Evolutionary conservation across 2,113 vertebrate genomes (phyloP), one percentile per base, ranked within the genome.

Genomic region (Sardina pilchardus): DNA sequence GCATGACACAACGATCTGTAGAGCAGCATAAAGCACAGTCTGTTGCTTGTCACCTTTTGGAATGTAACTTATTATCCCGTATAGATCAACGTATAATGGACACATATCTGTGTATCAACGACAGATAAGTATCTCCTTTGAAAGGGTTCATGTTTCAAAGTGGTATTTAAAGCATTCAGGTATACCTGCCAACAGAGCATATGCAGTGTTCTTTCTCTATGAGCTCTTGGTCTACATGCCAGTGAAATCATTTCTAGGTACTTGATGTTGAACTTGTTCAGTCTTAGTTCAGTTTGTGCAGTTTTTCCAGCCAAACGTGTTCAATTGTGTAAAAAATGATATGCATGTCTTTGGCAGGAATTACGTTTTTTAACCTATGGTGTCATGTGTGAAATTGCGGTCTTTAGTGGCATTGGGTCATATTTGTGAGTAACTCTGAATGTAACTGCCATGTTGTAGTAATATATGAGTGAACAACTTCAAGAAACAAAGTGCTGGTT

Each of bases 291-390:
- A 71, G 71, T 39, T 14, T 78, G 71, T 78, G 71, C 30, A 36
- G 71, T 36, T 36, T 78, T 30, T 78, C 30, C 26, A 78, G 30
- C 71, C 34, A 78, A 78, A 78, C 34, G 10, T 78, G 71, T 78
- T 16, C 30, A 78, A 30, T 16, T 78, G 71, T 78, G 71, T 36
- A 34, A 78, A 78, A 59, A 78, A 78, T 67, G 82, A 48, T 82
- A 81, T 90, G 59, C 89, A 87, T 82, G 84, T 39, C 43, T 26
- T 84, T 47, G 43, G 26, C 78, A 71, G 86, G 43, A 84, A 81
- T 26, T 59, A 42, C 83, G 53, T 56, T 71, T 67, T 67, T 78
- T 39, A 71, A 30, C 63, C 10, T 84, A 75, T 88, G n/a, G 50
- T 85, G 59, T 85, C 17, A 36, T 81, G 43, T 85, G 59, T 85